Evolutionary conservation across 2,888 invertebrate genomes (phyloP).

Genomic region (Drosophila melanosoma): DNA sequence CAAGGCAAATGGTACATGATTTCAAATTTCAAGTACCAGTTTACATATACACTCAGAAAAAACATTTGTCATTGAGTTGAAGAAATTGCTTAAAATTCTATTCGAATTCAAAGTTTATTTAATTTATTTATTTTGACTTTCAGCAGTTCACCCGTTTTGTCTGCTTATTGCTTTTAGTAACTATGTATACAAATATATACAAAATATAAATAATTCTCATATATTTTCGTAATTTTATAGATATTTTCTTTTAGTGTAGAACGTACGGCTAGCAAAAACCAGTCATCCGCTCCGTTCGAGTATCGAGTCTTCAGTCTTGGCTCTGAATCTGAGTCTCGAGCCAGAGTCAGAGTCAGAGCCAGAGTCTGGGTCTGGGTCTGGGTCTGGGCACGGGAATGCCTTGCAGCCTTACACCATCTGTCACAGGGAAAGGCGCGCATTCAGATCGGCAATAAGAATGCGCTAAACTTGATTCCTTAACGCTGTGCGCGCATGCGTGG

Average conservation of each 20-base stretch:
- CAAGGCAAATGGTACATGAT: conserved; percentile 81
- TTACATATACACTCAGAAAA: conserved; percentile 60
- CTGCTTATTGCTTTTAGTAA: neutral
- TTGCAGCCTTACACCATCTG: conserved; percentile 77
- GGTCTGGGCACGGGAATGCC: conserved; percentile 66
- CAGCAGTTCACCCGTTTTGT: neutral
- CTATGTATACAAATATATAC: neutral
- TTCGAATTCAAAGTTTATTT: accelerated
- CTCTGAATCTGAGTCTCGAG: conserved; percentile 18
- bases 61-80: neutral
- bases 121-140: neutral
- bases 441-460: conserved; percentile 77
- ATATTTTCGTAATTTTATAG: too few species aligned
- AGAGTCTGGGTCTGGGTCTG: conserved; percentile 12
- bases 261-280: conserved; percentile 60
- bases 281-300: conserved; percentile 28
- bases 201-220: neutral
- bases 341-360: too few species aligned
- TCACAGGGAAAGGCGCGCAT: conserved; percentile 73
- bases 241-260: conserved; percentile 17
- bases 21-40: conserved; percentile 82
- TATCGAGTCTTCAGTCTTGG: conserved; percentile 22
- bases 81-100: neutral
- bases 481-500: conserved; percentile 83
- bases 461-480: conserved; percentile 79